Conservation (phyloP, 2,113 vertebrate species). For the Australoheros scitulus region DNA sequence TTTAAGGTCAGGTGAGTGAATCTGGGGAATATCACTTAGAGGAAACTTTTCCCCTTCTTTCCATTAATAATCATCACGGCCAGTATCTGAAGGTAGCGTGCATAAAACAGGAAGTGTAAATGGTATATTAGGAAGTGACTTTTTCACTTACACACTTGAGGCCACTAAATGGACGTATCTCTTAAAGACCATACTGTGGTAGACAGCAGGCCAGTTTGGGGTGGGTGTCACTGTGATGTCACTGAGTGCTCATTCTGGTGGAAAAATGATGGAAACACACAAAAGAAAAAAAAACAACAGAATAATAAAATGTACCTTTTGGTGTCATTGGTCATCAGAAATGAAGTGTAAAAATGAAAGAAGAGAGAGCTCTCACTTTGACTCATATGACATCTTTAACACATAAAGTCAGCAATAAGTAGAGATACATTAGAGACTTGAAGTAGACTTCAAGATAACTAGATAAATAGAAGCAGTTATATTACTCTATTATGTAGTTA, state of each 20-base stretch:
- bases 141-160: conserved; percentile 1
- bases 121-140: not conserved
- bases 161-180: not conserved
- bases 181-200: not conserved
- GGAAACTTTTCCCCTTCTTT: not conserved
- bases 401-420: not conserved
- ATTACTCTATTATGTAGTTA: no score
- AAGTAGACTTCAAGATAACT: no score
- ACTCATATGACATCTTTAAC: accelerated
- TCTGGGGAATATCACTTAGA: not conserved
- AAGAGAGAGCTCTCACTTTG: not conserved
- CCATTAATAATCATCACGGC: accelerated
- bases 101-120: not conserved
- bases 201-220: not conserved
- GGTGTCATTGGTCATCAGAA: not conserved
- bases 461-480: no score
- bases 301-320: not conserved
- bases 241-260: accelerated
- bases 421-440: not conserved
- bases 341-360: not conserved
- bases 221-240: not conserved
- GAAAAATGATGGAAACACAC: not conserved
- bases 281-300: not conserved
- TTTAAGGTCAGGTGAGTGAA: not conserved
- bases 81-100: not conserved